These are phyloP conservation scores for Venturia canescens DNA, from an alignment of 1,140 invertebrate species.

Conservation along the genomic window DNA sequence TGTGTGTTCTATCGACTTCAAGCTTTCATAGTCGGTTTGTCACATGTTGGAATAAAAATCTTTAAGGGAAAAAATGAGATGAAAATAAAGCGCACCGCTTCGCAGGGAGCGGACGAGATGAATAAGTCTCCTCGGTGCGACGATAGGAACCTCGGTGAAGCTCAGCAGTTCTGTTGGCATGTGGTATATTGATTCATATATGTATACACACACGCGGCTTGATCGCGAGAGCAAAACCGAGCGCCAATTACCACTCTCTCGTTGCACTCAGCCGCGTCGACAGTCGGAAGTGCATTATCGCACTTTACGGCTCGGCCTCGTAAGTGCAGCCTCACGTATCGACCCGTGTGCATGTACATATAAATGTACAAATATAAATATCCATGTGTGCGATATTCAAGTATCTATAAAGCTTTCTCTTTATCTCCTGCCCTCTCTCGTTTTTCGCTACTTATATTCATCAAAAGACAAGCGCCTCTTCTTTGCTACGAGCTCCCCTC, in stretches of 20 bases:
- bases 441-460: constrained; percentile 4
- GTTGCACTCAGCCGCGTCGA: constrained; percentile 47
- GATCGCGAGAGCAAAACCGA: constrained; percentile 39
- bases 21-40: background rate
- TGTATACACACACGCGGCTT: background rate
- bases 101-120: background rate
- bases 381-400: background rate
- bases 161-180: constrained; percentile 17
- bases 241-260: constrained; percentile 47
- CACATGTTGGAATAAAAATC: background rate
- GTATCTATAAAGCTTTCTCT: constrained; percentile 28
- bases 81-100: background rate
- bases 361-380: background rate
- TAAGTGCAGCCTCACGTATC: constrained; percentile 51
- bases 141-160: background rate
- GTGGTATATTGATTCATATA: constrained; percentile 12
- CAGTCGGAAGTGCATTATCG: constrained; percentile 56
- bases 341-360: constrained; percentile 12
- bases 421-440: background rate
- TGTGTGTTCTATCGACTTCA: background rate
- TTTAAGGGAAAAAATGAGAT: background rate
- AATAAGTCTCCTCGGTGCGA: background rate
- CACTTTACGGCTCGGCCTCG: constrained; percentile 49
- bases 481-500: background rate
- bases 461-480: background rate